Percentiles rank a stretch among this genome's conserved stretches.
These are phyloP conservation scores for Hofmannophila pseudospretella DNA, from an alignment of 2,888 invertebrate species.

Conservation along the genomic window DNA sequence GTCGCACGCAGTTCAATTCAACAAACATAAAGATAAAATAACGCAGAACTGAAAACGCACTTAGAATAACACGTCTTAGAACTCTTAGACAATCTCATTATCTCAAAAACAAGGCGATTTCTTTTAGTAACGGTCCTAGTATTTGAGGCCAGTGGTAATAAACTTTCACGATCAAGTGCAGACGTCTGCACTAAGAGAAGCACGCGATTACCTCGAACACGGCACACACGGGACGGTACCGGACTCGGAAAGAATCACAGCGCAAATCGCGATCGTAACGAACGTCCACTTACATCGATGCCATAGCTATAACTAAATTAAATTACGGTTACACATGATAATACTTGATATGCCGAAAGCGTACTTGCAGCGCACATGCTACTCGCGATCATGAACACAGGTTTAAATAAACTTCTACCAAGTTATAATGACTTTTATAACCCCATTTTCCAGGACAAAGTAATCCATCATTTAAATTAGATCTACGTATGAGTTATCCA, in stretches of 20 bases:
- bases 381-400: neutral
- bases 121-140: slow-evolving; percentile 65
- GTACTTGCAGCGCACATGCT: slow-evolving; percentile 5
- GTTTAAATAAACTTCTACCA: no score
- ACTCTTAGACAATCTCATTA: slow-evolving; percentile 9
- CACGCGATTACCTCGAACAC: slow-evolving; percentile 52
- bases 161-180: slow-evolving; percentile 74
- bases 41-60: slow-evolving; percentile 2
- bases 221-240: slow-evolving; percentile 34
- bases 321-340: slow-evolving; percentile 19
- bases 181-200: slow-evolving; percentile 46
- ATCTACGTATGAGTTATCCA: no score
- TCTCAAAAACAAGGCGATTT: slow-evolving; percentile 44
- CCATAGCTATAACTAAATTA: slow-evolving; percentile 52
- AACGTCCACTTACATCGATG: slow-evolving; percentile 60
- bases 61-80: slow-evolving; percentile 7
- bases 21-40: no score
- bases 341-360: slow-evolving; percentile 27
- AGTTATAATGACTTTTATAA: no score
- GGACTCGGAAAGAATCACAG: slow-evolving; percentile 26
- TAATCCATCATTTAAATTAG: no score
- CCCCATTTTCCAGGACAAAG: no score
- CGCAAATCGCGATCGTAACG: slow-evolving; percentile 19
- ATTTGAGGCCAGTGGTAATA: slow-evolving; percentile 66
- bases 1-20: no score